Evolutionary conservation across 2,888 invertebrate genomes (phyloP), one percentile per base, ranked within the genome.

Genomic region (Drosophila robusta): DNA sequence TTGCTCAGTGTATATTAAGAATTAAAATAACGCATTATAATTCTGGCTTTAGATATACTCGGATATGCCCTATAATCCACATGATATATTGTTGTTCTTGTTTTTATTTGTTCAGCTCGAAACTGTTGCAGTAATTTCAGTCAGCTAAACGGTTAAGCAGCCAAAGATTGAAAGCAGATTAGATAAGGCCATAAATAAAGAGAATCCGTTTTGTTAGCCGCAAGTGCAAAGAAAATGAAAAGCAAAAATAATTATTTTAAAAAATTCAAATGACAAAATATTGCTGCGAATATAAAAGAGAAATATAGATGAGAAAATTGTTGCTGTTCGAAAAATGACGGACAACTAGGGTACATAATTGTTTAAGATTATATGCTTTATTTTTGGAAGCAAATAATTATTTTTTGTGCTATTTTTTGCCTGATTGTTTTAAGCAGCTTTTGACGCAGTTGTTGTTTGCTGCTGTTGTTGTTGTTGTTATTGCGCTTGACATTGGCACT

Each of bases 401-500:
- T 44, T 52, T 55, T 60, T 64, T 46, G 65, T 57, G 54, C 22
- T 38, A 46, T 72, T 78, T 50, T 62, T 64, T 64, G 58, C 47
- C 9, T 29, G 42, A 46, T 29, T 51, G 51, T 49, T 61, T 69
- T 77, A 60, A 66, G 64, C 70, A 58, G 68, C 78, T 71, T 80
- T 75, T 82, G 78, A 86, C 82, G 86, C 65, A 62, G 50, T 71
- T 66, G 39, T 60, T 55, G 38, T 45, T 55, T 39, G 38, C 44
- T 52, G 47, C 69, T 63, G 12, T 60, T 60, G n/a, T 50, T 55
- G 44, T 52, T 32, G 11, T 32, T 34, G 34, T 4, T 32, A 11
- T 34, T 34, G 32, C 63, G 71, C 54, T 58, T 84, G 78, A 61
- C 78, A 68, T 72, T 82, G 80, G 54, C 79, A 63, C 42, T 70